Conservation (phyloP, 2,888 invertebrate species). For the Chrysodeixis includens region DNA sequence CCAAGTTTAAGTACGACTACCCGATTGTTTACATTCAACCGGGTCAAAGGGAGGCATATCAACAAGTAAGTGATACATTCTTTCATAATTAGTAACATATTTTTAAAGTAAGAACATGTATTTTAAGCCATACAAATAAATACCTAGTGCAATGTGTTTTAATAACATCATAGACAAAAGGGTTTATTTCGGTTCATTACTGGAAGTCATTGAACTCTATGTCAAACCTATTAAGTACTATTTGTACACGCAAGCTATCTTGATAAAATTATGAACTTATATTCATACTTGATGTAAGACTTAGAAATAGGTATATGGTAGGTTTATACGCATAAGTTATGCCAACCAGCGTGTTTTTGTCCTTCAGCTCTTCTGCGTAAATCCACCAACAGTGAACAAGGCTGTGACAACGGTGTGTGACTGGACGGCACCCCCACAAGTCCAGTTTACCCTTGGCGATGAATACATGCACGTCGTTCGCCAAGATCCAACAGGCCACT, state of each 20-base stretch:
- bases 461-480: conserved; percentile 80
- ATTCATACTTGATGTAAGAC: neutral
- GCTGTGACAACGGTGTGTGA: conserved; percentile 79
- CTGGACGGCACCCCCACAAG: conserved; percentile 81
- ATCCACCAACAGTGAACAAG: conserved; percentile 75
- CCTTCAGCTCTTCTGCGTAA: conserved; percentile 78
- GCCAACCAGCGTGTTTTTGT: neutral
- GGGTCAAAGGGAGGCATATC: conserved; percentile 79
- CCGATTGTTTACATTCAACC: conserved; percentile 75
- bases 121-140: neutral
- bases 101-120: too few species aligned
- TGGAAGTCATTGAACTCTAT: conserved; percentile 2
- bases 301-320: too few species aligned
- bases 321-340: too few species aligned
- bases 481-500: conserved; percentile 74
- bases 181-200: neutral
- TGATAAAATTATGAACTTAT: neutral
- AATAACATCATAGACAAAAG: too few species aligned
- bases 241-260: neutral
- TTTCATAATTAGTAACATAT: neutral
- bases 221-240: too few species aligned
- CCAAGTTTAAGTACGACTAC: conserved; percentile 72
- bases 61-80: conserved; percentile 66
- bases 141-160: too few species aligned
- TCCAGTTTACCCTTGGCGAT: conserved; percentile 78